phyloP scores from a whole-genome alignment of 2,113 vertebrate genomes.

The Hemiscyllium ocellatum region DNA sequence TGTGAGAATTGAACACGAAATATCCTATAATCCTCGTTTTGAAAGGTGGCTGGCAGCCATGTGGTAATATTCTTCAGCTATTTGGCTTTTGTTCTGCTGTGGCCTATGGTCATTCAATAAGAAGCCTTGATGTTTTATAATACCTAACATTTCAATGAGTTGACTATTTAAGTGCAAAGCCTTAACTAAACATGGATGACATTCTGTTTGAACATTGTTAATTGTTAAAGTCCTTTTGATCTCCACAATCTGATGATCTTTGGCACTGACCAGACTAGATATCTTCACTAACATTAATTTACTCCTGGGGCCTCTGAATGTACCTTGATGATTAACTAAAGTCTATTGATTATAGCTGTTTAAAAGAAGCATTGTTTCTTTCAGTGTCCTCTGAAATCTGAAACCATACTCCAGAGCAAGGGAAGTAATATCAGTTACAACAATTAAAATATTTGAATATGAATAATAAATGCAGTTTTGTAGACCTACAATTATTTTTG shows the following conservation, averaged over 20 bases:
- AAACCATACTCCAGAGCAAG: neutral
- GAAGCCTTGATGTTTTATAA: slow-evolving; percentile 29
- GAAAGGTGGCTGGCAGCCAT: neutral
- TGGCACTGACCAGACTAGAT: slow-evolving; percentile 17
- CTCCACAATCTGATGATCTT: slow-evolving; percentile 35
- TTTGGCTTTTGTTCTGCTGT: slow-evolving; percentile 11
- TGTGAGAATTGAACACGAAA: neutral
- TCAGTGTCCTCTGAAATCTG: neutral
- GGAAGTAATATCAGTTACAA: neutral
- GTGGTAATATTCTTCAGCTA: slow-evolving; percentile 18
- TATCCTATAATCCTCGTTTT: neutral
- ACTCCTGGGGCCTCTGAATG: slow-evolving; percentile 32
- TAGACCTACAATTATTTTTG: neutral
- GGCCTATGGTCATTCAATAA: neutral
- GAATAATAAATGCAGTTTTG: neutral
- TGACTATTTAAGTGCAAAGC: slow-evolving; percentile 29
- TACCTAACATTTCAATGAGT: neutral
- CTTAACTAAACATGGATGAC: slow-evolving; percentile 35
- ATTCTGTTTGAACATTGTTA: slow-evolving; percentile 34
- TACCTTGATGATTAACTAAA: slow-evolving; percentile 33
- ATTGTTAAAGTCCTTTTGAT: slow-evolving; percentile 36
- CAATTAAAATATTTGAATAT: neutral
- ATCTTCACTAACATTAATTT: slow-evolving; percentile 33
- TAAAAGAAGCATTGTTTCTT: slow-evolving; percentile 11
- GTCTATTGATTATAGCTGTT: slow-evolving; percentile 28